Evolutionary conservation across 2,797 vertebrate genomes (phyloP), one percentile per base, ranked within the genome.

Genomic region (Myioborus melanocephalus): DNA sequence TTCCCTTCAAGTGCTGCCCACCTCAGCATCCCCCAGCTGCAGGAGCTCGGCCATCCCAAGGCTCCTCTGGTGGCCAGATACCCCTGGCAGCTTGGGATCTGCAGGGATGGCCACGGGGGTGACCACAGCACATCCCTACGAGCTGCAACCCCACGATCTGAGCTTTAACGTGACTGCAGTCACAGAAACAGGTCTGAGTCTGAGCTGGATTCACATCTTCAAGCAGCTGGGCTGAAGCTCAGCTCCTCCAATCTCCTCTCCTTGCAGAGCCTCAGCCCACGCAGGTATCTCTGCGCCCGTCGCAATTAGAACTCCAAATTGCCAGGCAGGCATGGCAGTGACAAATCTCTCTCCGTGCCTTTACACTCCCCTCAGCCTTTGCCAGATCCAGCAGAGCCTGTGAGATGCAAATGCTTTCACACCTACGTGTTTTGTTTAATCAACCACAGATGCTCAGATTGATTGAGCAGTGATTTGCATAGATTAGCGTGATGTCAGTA

Each of bases 391-490:
- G 83, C 80, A 88, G 87, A 89, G 85, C 85, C 77, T 87, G 87
- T 57, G 85, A 95, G 91, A 94, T 88, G 90, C 91, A 90, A 93
- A 91, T 63, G 77, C 82, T 79, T 96, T 96, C 94, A 93, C 94
- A 96, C 94, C 94, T 96, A 94, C 87, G 16, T 94, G 87, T 90
- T 97, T 93, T 95, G 87, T 96, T 96, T 94, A 90, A 96, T 88
- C 95, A 93, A 96, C 91, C 93, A 69, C 95, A 95, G 89, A 96
- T 90, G 93, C 95, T 95, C 95, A 94, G 83, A 94, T 91, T 94
- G 95, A 96, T 96, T 90, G 93, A 95, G 94, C 87, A 53, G 83
- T 63, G 41, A 94, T 97, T 95, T 95, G 91, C 95, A 94, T 79
- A 94, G 91, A 94, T 94, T 83, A 95, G 75, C 6, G 14, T 90